Conservation (phyloP, 2,888 invertebrate genomes). For the Pandemis heparana region DNA sequence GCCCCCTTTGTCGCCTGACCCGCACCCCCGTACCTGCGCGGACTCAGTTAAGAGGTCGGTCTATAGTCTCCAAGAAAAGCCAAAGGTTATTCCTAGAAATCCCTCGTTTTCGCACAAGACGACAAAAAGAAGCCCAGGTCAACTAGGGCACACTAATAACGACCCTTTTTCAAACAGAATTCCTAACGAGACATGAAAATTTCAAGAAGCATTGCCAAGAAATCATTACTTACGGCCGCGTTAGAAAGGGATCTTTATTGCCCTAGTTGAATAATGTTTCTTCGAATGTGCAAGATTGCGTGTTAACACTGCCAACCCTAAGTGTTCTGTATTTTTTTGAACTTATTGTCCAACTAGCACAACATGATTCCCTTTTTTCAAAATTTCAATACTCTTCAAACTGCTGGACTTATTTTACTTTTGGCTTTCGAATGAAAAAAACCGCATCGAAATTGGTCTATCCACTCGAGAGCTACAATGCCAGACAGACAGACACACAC, state of each 20-base stretch:
- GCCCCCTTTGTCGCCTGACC: no score
- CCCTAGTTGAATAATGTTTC: neutral
- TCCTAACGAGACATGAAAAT: neutral
- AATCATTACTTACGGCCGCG: neutral
- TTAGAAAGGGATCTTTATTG: neutral
- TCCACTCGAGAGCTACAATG: no score
- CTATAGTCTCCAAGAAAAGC: neutral
- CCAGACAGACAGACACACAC: no score
- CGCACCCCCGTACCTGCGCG: no score
- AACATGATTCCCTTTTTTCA: no score
- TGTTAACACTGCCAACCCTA: no score
- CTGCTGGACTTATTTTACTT: no score
- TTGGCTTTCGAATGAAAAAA: no score
- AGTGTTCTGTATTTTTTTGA: neutral
- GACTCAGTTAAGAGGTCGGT: no score
- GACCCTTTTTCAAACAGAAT: neutral
- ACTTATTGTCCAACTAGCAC: no score
- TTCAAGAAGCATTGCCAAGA: constrained; percentile 1
- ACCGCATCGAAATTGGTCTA: no score
- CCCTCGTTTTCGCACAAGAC: neutral
- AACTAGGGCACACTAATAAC: neutral
- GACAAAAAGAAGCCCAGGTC: neutral
- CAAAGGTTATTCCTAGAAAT: neutral
- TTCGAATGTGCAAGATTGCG: neutral
- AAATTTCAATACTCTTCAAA: no score